Evolutionary conservation across 2,888 invertebrate species (phyloP).

Genomic region (Hydroisotoma schaefferi): DNA sequence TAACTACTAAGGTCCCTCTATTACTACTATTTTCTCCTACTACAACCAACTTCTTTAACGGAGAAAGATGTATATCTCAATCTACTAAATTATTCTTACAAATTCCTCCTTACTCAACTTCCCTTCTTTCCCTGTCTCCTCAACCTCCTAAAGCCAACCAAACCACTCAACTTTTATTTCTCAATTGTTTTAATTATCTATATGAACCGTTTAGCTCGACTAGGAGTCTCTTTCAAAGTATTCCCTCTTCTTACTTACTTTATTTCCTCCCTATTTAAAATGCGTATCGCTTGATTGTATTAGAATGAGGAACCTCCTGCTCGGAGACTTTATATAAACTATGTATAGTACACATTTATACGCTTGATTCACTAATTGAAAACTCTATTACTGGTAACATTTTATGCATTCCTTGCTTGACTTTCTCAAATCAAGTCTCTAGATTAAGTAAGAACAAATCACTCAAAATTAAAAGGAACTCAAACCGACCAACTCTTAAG

Average conservation of each 20-base stretch:
- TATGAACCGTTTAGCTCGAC: slow-evolving; percentile 25
- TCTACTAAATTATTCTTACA: slow-evolving; percentile 9
- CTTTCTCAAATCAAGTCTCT: background rate
- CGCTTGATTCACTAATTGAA: no score
- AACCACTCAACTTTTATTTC: slow-evolving; percentile 40
- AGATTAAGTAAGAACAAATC: slow-evolving; percentile 12
- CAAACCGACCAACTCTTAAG: background rate
- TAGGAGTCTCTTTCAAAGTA: slow-evolving; percentile 7
- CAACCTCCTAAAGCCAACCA: slow-evolving; percentile 5
- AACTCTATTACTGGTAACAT: slow-evolving; percentile 1
- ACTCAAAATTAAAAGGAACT: slow-evolving; percentile 19
- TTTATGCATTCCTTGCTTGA: background rate
- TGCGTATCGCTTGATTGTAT: no score
- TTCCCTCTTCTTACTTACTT: slow-evolving; percentile 3
- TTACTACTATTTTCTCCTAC: background rate
- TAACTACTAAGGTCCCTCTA: background rate
- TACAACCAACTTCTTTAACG: background rate
- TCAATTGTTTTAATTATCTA: slow-evolving; percentile 46
- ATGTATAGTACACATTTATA: no score
- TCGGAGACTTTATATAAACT: no score
- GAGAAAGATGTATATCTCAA: background rate
- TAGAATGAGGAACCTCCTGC: no score
- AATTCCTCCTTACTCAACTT: slow-evolving; percentile 7
- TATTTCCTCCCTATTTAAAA: background rate
- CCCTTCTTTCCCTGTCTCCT: slow-evolving; percentile 6